Evolutionary conservation across 2,888 invertebrate species (phyloP).

Genomic region (Norana najaformis): DNA sequence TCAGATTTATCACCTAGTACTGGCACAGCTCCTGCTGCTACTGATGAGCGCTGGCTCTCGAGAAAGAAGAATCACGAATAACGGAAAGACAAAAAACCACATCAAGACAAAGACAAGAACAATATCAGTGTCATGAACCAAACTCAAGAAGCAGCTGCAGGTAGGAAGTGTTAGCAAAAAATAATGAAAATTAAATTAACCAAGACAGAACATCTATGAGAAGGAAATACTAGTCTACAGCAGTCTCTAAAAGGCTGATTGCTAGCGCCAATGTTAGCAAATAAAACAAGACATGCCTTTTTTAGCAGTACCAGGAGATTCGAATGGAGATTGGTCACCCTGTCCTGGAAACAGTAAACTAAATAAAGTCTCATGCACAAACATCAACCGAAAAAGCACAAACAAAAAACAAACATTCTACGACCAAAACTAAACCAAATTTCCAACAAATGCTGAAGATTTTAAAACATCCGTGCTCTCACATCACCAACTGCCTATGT

Average conservation of each 20-base stretch:
- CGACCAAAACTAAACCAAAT: neutral
- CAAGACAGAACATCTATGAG: neutral
- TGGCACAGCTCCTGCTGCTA: neutral
- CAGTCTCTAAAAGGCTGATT: neutral
- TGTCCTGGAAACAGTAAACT: constrained; percentile 4
- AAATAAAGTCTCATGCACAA: constrained; percentile 16
- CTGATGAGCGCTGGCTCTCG: neutral
- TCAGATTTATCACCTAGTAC: constrained; percentile 14
- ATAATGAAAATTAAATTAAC: neutral
- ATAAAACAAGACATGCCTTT: constrained; percentile 21
- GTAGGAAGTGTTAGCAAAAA: neutral
- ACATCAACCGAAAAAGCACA: neutral
- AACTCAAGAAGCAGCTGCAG: neutral
- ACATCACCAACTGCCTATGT: neutral
- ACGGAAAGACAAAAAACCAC: neutral
- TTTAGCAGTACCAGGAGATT: neutral
- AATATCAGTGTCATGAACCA: neutral
- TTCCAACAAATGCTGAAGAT: neutral
- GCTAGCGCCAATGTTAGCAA: neutral
- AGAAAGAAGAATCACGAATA: neutral
- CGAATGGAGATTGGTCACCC: neutral
- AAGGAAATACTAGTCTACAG: neutral
- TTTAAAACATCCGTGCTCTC: neutral
- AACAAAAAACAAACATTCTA: constrained; percentile 1
- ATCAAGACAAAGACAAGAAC: too few species aligned